Evolutionary conservation across 2,888 invertebrate species (phyloP), one percentile per base, ranked within the genome.

Genomic region (Oscheius onirici): DNA sequence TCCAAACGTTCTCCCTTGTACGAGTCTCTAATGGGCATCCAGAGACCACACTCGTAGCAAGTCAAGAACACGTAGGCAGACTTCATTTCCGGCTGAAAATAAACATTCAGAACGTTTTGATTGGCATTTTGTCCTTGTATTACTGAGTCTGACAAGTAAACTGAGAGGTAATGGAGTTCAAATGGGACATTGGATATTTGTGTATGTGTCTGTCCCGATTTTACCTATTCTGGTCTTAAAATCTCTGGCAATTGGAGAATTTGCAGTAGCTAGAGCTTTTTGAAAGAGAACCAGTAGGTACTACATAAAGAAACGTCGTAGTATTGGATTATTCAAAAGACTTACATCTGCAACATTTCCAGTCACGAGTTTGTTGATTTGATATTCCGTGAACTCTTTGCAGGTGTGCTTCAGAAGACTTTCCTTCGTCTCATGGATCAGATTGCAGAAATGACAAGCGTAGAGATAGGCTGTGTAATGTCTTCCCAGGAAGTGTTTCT

Each of bases 31-130:
- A 76, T 49, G 3, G 78, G 70, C 6, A 78, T 17, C 73, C 76
- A 78, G 0, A 78, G 28, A 1, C 72, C 78, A 34, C 78, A 78
- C 8, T 76, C 71, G 6, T 68, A 41, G 49, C 78, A 78, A 17
- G 71, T 60, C 20, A 78, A n/a, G 55, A 65, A 75, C 49, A 74
- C 44, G 40, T 72, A 72, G 26, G 69, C 70, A 3, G 24, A 43
- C 3, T 63, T 58, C 24, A 72, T 46, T 26, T 67, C 40, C 0
- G 54, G 43, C 67, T 67, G 54, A 52, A 67, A 26, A 6, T 20
- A 20, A 20, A 20, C 8, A 60, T 8, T 40, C 15, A 40, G 41
- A 55, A 55, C n/a, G n/a, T n/a, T n/a, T n/a, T n/a, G n/a, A n/a
- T n/a, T n/a, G n/a, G n/a, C n/a, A n/a, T n/a, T n/a, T n/a, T n/a